Percentiles rank a stretch among this genome's conserved stretches.
These are phyloP conservation scores for Pristionchus pacificus DNA, from an alignment of 1,140 invertebrate genomes.

Conservation along the genomic window DNA sequence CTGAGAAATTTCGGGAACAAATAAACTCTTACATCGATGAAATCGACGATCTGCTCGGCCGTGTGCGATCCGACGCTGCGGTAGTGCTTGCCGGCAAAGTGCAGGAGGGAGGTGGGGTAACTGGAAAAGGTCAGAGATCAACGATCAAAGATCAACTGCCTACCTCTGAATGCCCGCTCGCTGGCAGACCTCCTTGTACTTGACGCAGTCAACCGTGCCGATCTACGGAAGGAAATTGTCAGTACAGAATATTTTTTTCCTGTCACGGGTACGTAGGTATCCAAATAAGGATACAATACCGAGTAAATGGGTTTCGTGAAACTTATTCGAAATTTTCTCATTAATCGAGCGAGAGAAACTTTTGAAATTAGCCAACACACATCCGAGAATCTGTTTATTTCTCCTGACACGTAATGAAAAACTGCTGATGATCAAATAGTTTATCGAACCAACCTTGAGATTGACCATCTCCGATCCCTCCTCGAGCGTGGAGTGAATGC, in stretches of 20 bases:
- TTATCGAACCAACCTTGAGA: no score
- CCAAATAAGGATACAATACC: no score
- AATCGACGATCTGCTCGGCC: slow-evolving; percentile 67
- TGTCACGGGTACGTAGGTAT: no score
- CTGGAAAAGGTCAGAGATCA: slow-evolving; percentile 62
- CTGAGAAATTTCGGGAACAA: not conserved
- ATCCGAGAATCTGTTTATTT: no score
- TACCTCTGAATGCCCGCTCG: slow-evolving; percentile 47
- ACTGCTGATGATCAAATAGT: no score
- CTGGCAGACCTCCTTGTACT: slow-evolving; percentile 60
- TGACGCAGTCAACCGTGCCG: slow-evolving; percentile 66
- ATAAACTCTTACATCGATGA: slow-evolving; percentile 64
- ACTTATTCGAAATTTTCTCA: no score
- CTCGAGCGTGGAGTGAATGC: slow-evolving; percentile 45
- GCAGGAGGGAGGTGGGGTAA: slow-evolving; percentile 73
- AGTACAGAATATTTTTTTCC: no score
- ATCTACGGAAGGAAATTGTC: no score
- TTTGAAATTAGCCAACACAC: no score
- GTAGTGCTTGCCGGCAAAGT: slow-evolving; percentile 61
- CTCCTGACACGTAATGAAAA: no score
- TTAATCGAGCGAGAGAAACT: no score
- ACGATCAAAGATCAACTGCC: not conserved
- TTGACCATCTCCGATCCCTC: slow-evolving; percentile 60
- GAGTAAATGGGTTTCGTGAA: no score
- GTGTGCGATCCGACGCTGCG: slow-evolving; percentile 66